These are phyloP conservation scores for Hylaeus volcanicus DNA, from an alignment of 1,140 invertebrate genomes.

Conservation along the genomic window DNA sequence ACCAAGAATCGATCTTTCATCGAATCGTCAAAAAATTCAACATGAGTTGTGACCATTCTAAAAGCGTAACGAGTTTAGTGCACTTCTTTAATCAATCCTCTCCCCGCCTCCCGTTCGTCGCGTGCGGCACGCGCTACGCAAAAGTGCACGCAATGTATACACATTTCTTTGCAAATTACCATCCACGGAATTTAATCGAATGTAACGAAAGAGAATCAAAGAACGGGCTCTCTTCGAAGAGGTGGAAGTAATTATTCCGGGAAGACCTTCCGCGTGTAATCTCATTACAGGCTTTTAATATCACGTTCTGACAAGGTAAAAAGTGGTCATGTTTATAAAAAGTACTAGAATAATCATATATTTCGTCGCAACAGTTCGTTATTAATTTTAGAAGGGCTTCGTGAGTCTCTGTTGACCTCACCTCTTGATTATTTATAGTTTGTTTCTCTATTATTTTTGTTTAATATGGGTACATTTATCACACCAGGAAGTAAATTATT, in stretches of 20 bases:
- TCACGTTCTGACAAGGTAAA: not conserved
- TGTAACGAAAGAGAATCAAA: constrained; percentile 34
- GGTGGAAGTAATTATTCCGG: constrained; percentile 14
- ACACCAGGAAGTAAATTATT: too few relatives aligned
- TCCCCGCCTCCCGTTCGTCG: constrained; percentile 12
- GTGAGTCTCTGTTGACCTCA: too few relatives aligned
- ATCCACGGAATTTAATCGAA: constrained; percentile 1
- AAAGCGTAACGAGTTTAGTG: constrained; percentile 28
- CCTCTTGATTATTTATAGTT: too few relatives aligned
- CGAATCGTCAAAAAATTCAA: not conserved
- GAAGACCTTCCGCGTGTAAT: not conserved
- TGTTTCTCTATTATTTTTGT: too few relatives aligned
- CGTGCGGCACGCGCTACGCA: constrained; percentile 56
- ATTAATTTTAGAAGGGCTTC: constrained; percentile 13
- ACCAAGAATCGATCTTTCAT: constrained; percentile 16
- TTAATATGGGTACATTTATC: too few relatives aligned
- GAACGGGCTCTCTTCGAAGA: not conserved
- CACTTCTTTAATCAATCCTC: constrained; percentile 52
- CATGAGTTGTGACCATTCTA: not conserved
- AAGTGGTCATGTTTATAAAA: not conserved
- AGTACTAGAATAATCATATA: not conserved
- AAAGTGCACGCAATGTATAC: constrained; percentile 32
- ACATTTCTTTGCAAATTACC: constrained; percentile 20
- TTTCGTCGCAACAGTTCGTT: not conserved
- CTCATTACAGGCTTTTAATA: not conserved